These are phyloP conservation scores for Mallotus villosus DNA, from an alignment of 2,797 vertebrate genomes.

Conservation along the genomic window DNA sequence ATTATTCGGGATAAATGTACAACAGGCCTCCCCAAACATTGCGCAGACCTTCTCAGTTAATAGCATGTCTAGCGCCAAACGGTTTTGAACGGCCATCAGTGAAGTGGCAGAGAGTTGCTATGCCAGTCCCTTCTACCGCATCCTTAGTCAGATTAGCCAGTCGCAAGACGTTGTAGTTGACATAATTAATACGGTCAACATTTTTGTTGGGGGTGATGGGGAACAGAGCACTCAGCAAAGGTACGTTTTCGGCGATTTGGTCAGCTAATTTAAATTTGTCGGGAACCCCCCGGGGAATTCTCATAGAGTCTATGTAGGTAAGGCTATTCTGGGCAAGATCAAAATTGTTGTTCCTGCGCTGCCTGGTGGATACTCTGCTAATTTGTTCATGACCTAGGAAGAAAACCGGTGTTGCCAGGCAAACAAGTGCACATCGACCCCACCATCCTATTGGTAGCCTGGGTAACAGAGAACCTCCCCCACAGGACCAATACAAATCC, in stretches of 20 bases:
- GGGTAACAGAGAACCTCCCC: no score
- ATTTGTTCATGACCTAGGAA: no score
- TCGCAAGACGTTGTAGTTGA: constrained; percentile 20
- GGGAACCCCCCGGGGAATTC: no score
- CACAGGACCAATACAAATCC: no score
- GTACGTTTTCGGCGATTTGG: background rate
- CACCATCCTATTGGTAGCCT: no score
- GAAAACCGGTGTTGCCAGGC: no score
- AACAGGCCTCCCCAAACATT: constrained; percentile 13
- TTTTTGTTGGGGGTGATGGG: constrained; percentile 16
- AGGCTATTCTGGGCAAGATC: no score
- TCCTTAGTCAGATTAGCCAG: constrained; percentile 16
- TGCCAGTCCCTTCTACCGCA: background rate
- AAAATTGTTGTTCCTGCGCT: no score
- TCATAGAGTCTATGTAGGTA: background rate
- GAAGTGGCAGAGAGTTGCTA: background rate
- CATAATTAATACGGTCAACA: constrained; percentile 13
- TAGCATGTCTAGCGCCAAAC: constrained; percentile 25
- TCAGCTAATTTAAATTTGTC: background rate
- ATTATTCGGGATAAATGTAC: constrained; percentile 17
- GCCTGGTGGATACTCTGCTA: no score
- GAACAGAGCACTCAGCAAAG: background rate
- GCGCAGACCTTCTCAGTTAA: constrained; percentile 26
- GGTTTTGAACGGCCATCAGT: constrained; percentile 19
- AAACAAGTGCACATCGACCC: no score